Base-by-base conservation (phyloP, 1,140 invertebrate genomes). In the Calycopis cecrops region DNA sequence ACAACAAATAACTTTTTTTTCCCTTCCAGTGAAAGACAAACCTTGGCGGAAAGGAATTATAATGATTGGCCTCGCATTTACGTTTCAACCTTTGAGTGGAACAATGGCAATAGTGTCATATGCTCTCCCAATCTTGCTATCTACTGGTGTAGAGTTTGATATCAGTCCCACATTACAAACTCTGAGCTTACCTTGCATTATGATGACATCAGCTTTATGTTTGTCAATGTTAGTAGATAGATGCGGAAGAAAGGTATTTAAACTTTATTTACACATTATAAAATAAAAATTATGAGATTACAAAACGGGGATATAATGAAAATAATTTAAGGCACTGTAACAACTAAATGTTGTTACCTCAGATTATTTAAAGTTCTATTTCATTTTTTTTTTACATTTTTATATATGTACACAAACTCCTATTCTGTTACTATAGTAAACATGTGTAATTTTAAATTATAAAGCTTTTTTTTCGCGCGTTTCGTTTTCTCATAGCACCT, bases 181-280 rank as follows among this genome's bases (percentile, higher is more conserved):
- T 10, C n/a, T 50, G 12, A 50, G 48, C 34, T 10, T 50, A 34
- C 48, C 48, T 35, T 35, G 33, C 12, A 50, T 50, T 12, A 35
- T 50, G 48, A 50, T 35, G 1, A 14, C 34, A 0, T 7, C 48
- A 33, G 28, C 48, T 14, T 33, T 49, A 3, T 9, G 12, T 34
- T 9, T 49, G 3, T 34, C 28, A 7, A 9, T 49, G 34, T 11
- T 49, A 6, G n/a, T 49, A 14, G 48, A 49, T 9, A 33, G 28
- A 14, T 49, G 14, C 8, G n/a, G 34, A 4, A 49, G 48, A 35
- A 49, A 49, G 48, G 48, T 49, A 28, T 34, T 28, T 28, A 3
- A 28, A 28, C n/a, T n/a, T 28, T 6, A 28, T 2, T 28, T 28
- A 6, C 6, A 6, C 6, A 28, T 28, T 0, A 48, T 28, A n/a